Percentiles rank a stretch among this genome's conserved stretches.
Conservation (phyloP, 2,888 invertebrate species). For the Coenonympha glycerion region DNA sequence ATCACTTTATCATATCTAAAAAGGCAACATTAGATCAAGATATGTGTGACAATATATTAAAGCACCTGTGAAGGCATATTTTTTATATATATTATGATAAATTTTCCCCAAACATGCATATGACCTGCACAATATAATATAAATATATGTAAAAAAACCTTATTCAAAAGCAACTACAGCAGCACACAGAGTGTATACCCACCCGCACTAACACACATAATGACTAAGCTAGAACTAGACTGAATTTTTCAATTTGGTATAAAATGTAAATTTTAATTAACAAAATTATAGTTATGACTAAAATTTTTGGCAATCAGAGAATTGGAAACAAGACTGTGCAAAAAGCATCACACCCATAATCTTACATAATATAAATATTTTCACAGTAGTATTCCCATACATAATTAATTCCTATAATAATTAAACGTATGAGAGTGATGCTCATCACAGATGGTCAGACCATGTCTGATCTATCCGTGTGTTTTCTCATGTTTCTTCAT, state of each 20-base stretch:
- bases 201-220: conserved; percentile 70
- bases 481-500: conserved; percentile 76
- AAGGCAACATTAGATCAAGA: conserved; percentile 74
- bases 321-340: conserved; percentile 54
- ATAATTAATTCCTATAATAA: background rate
- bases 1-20: conserved; percentile 71
- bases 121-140: conserved; percentile 60
- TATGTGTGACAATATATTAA: conserved; percentile 67
- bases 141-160: too few species aligned
- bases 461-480: conserved; percentile 50
- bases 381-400: background rate
- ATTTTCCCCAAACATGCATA: conserved; percentile 63
- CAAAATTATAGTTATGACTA: conserved; percentile 59
- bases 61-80: conserved; percentile 71
- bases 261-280: conserved; percentile 57
- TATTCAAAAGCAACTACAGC: conserved; percentile 66
- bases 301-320: conserved; percentile 74
- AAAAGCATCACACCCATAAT: conserved; percentile 37
- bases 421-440: conserved; percentile 17
- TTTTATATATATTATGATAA: conserved; percentile 53
- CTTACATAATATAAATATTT: too few species aligned
- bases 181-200: conserved; percentile 61
- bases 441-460: conserved; percentile 23
- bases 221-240: conserved; percentile 75
- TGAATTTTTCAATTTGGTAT: conserved; percentile 63